Conservation (phyloP, 2,113 vertebrate species). For the Piaya cayana region DNA sequence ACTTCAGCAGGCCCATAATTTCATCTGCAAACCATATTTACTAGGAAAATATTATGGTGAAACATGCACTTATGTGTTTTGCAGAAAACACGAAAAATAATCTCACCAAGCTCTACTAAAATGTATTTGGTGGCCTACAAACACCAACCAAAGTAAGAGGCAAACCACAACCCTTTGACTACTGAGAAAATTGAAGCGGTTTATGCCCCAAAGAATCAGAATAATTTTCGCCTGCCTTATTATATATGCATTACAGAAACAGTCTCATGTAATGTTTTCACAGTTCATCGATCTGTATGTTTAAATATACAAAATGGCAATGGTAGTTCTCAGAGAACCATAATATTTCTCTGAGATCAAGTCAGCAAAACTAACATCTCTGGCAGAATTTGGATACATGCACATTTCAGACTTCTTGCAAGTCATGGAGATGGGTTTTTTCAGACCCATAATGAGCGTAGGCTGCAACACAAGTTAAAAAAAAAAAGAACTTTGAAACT, state of each 20-base stretch:
- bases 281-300: constrained; percentile 1
- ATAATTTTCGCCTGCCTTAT: not conserved
- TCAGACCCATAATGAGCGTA: rapidly evolving
- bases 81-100: constrained; percentile 17
- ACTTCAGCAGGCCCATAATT: not conserved
- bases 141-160: not conserved
- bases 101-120: not conserved
- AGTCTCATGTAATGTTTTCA: constrained; percentile 43
- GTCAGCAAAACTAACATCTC: not conserved
- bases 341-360: not conserved
- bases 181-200: constrained; percentile 22
- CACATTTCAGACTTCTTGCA: not conserved
- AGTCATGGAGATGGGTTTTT: not conserved
- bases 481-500: not conserved
- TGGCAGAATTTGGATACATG: not conserved
- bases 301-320: not conserved
- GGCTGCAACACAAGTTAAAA: not conserved
- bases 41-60: constrained; percentile 13
- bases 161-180: not conserved
- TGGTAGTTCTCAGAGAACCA: not conserved
- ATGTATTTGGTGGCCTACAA: not conserved
- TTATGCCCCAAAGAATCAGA: constrained; percentile 3
- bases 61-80: not conserved
- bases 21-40: constrained; percentile 25
- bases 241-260: constrained; percentile 26